Evolutionary conservation across 2,888 invertebrate genomes (phyloP).

Genomic region (Lithophane ornitopus): DNA sequence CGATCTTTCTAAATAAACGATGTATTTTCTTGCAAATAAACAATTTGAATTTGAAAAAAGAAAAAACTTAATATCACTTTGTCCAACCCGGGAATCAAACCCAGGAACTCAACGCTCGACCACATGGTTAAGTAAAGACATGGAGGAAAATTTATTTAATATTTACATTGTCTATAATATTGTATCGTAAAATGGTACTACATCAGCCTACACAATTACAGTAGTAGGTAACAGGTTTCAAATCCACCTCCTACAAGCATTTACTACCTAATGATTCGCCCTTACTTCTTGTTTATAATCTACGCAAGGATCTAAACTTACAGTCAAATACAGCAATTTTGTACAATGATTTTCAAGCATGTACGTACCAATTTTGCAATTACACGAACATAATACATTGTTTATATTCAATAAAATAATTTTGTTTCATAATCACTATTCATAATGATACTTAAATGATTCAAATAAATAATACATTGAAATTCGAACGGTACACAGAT

Average conservation of each 20-base stretch:
- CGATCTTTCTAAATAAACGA: too few species aligned
- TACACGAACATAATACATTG: constrained; percentile 15
- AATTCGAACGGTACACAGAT: constrained; percentile 50
- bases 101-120: background rate
- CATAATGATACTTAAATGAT: constrained; percentile 23
- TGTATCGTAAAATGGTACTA: background rate
- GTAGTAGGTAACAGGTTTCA: constrained; percentile 8
- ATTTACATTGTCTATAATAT: too few species aligned
- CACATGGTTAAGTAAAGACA: background rate
- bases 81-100: background rate
- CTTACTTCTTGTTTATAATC: constrained; percentile 23
- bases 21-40: too few species aligned
- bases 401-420: constrained; percentile 30
- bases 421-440: constrained; percentile 31
- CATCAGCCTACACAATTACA: background rate
- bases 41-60: too few species aligned
- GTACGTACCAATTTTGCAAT: constrained; percentile 31
- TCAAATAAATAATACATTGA: constrained; percentile 41
- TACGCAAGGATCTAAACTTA: constrained; percentile 27
- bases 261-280: constrained; percentile 24
- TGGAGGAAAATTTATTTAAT: background rate
- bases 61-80: too few species aligned
- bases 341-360: constrained; percentile 16
- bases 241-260: constrained; percentile 14
- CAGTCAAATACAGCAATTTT: constrained; percentile 37